phyloP scores from a whole-genome alignment of 2,888 invertebrate genomes.

The Octonoba sinensis region DNA sequence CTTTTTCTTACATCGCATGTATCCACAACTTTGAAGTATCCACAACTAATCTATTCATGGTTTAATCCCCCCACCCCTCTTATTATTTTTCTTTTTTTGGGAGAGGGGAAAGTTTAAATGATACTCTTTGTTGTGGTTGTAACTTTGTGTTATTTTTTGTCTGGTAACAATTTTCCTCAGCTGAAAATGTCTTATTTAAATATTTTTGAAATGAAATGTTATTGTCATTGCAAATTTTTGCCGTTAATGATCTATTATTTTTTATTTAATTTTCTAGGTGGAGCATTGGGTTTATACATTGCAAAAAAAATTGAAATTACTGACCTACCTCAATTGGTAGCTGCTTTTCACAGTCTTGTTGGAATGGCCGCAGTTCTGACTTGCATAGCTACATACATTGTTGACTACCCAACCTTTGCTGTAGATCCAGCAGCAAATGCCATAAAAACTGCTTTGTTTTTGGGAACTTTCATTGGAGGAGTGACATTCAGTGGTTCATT shows the following conservation, averaged over 20 bases:
- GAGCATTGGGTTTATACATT: slow-evolving; percentile 80
- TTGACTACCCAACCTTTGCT: slow-evolving; percentile 85
- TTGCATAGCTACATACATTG: slow-evolving; percentile 86
- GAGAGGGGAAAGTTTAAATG: no score
- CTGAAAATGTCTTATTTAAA: not conserved
- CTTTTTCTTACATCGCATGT: no score
- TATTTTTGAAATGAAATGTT: no score
- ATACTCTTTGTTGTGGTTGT: no score
- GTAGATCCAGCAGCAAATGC: slow-evolving; percentile 85
- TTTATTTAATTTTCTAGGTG: slow-evolving; percentile 72
- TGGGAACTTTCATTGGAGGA: slow-evolving; percentile 91
- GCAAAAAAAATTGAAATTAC: slow-evolving; percentile 88
- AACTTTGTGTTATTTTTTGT: not conserved
- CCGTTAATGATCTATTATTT: not conserved
- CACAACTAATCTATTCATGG: no score
- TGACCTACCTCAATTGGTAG: slow-evolving; percentile 89
- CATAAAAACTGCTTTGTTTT: slow-evolving; percentile 85
- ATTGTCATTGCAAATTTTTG: not conserved
- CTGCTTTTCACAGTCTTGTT: slow-evolving; percentile 86
- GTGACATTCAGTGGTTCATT: slow-evolving; percentile 90
- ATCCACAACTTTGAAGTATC: no score
- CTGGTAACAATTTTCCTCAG: not conserved
- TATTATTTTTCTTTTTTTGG: no score
- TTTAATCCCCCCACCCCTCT: no score
- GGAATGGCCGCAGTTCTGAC: slow-evolving; percentile 90